phyloP scores from a whole-genome alignment of 2,113 vertebrate species.

The Camelus dromedarius region DNA sequence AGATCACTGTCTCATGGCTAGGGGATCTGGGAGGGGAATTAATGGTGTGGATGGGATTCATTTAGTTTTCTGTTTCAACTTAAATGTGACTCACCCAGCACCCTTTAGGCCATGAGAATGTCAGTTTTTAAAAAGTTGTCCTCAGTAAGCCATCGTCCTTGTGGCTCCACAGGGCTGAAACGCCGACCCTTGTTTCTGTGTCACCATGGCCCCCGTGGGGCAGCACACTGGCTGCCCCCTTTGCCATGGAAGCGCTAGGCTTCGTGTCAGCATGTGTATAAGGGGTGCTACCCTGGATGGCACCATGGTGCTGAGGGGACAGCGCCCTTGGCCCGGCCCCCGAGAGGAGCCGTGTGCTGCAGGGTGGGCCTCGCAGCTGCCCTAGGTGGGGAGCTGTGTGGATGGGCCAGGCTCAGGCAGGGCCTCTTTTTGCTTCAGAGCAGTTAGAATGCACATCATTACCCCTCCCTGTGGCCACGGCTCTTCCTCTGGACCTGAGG shows the following conservation, averaged over 20 bases:
- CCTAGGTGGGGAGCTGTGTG: background rate
- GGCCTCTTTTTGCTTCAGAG: background rate
- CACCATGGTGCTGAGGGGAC: background rate
- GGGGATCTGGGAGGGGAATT: background rate
- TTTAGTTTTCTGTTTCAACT: slow-evolving; percentile 54
- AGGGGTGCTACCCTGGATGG: rapidly evolving
- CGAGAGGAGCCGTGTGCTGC: rapidly evolving
- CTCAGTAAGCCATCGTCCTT: background rate
- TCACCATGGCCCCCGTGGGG: background rate
- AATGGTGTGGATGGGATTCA: background rate
- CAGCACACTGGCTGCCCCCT: background rate
- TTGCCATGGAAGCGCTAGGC: background rate
- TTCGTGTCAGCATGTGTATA: rapidly evolving
- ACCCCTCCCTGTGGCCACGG: rapidly evolving
- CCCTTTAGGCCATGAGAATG: background rate
- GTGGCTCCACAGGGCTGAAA: background rate
- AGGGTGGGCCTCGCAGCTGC: background rate
- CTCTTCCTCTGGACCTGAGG: background rate
- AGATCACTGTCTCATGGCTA: slow-evolving; percentile 18
- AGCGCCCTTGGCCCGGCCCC: background rate
- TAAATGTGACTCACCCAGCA: slow-evolving; percentile 1
- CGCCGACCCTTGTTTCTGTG: background rate
- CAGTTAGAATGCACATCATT: background rate
- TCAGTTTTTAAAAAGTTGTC: background rate
- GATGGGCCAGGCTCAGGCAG: background rate